Evolutionary conservation across 2,113 vertebrate genomes (phyloP).

Genomic region (Columba janthina): DNA sequence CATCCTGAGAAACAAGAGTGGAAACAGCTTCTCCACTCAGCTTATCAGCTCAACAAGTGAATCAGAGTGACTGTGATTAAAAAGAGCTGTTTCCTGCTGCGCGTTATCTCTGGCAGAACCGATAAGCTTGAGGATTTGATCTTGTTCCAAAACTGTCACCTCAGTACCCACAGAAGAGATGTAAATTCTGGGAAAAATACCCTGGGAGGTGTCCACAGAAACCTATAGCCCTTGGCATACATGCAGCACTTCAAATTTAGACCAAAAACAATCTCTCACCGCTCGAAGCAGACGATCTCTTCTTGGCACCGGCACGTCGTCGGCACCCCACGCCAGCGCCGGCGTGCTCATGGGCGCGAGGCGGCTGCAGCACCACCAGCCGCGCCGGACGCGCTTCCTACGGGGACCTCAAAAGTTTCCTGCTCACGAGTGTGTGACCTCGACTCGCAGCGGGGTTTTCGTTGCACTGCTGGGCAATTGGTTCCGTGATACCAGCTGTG

Average conservation of each 20-base stretch:
- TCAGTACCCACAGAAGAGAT: background rate
- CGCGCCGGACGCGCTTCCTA: fast-evolving
- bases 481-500: background rate
- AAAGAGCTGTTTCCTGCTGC: background rate
- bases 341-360: fast-evolving
- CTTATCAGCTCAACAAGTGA: background rate
- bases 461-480: fast-evolving
- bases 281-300: background rate
- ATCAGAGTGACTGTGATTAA: background rate
- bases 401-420: background rate
- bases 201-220: background rate
- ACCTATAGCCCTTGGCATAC: background rate
- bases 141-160: background rate
- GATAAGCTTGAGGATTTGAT: background rate
- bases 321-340: fast-evolving
- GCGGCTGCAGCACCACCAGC: background rate
- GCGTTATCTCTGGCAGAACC: fast-evolving
- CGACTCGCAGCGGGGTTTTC: fast-evolving
- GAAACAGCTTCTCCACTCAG: background rate
- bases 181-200: background rate
- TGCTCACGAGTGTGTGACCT: background rate
- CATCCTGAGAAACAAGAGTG: background rate
- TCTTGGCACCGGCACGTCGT: background rate
- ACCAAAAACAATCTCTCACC: background rate
- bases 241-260: background rate